Base-by-base conservation (phyloP, 2,797 vertebrate species). In the Halcyon smyrnensis region DNA sequence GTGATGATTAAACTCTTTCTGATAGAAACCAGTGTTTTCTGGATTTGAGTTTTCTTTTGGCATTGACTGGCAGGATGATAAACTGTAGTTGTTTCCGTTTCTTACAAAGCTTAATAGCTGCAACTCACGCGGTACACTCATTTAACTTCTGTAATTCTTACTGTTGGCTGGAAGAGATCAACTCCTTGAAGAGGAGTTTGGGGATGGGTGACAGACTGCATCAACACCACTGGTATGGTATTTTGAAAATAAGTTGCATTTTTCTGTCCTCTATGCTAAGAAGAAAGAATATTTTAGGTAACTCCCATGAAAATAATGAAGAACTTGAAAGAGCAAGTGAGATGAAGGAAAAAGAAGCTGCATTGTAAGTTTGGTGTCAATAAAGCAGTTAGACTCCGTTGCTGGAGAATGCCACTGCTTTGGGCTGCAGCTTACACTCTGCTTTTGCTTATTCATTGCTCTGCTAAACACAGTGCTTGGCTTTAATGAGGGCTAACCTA, bases 311-410 rank as follows among this genome's bases (percentile, higher is more conserved):
- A 97, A 98, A 97, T 82, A 86, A 91, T 21, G 99, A 99, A 82
- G 99, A 99, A 96, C 98, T 99, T 84, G 99, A 99, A 90, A 98
- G 98, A 96, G 98, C 98, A 87, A 98, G 98, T 96, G 99, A 99
- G 5, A 97, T 98, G 98, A 98, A 98, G 96, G 99, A 99, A 97
- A 99, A 99, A 90, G 99, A 99, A 96, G 99, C 99, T 7, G 98
- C 99, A 25, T 95, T 98, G 99, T 99, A 98, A 99, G 99, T 99
- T 86, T 84, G 89, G 82, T 91, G 60, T 91, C 73, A 46, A 3
- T 69, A 69, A 67, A 84, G 80, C 91, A 87, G 45, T 80, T n/a
- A 56, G 74, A 39, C 43, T 48, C 50, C 46, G 16, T 69, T 90
- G 45, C 69, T 94, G 69, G 67, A 76, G 59, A 84, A 68, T 75